Evolutionary conservation across 1,140 invertebrate species (phyloP), one percentile per base, ranked within the genome.

Genomic region (Sweltsa coloradensis): DNA sequence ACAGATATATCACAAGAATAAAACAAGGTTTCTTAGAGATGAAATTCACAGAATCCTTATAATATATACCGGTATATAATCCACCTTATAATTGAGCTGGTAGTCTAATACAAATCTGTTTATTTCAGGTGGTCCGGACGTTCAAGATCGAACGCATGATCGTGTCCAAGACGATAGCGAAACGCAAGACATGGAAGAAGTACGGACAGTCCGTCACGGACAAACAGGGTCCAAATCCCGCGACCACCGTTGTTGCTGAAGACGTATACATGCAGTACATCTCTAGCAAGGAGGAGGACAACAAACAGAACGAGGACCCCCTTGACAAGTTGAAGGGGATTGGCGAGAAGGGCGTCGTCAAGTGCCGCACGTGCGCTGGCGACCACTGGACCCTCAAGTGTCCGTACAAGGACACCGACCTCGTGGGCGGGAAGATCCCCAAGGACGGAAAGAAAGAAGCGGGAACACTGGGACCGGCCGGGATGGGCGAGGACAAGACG

Each of bases 351-450:
- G 81, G 85, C 55, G 77, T 90, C 56, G 88, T 96, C 43, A 91
- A 89, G 60, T 98, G 94, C 61, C 78, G 94, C 64, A 89, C 84
- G 47, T 98, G 93, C 70, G 89, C 89, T 59, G 89, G 89, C 14
- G 93, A 97, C 55, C 94, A 98, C 73, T 97, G 93, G 91, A 96
- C 92, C 5, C 80, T 89, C 37, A 90, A 90, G 55, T 98, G 94
- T 76, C 94, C 94, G 2, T 97, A 89, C 74, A 96, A 96, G 66
- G 89, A 95, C 56, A 89, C 81, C 57, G 73, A 79, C 51, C 69
- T 88, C 49, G 74, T 75, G 49, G 76, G 75, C 52, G 74, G 76
- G 53, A 75, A 73, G 60, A 53, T 59, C 24, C 53, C 69, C 29
- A 27, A 29, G 1, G 37, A 25, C 21, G 36, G 46, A 24, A 69